A percentile compares a stretch with the other conserved stretches of the same genome.
phyloP scores from a whole-genome alignment of 2,888 invertebrate genomes.

The Pammene aurita region DNA sequence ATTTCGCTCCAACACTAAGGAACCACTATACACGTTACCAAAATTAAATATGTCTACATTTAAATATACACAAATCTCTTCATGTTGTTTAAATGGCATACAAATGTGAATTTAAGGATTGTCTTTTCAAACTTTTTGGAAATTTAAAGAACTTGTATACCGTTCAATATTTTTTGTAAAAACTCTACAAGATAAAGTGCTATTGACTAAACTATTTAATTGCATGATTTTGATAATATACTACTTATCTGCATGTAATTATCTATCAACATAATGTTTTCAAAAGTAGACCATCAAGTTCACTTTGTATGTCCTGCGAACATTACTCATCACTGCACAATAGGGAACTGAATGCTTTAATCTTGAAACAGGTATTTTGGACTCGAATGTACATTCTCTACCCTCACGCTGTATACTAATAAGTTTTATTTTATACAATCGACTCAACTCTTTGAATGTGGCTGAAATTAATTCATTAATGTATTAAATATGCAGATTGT shows the following conservation, averaged over 20 bases:
- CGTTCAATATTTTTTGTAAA: neutral
- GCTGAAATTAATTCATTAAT: slow-evolving; percentile 24
- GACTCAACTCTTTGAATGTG: slow-evolving; percentile 27
- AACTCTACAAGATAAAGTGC: neutral
- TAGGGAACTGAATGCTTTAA: slow-evolving; percentile 80
- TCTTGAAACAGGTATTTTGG: slow-evolving; percentile 81
- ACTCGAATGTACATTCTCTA: slow-evolving; percentile 71
- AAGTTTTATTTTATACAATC: slow-evolving; percentile 50
- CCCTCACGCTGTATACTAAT: slow-evolving; percentile 61
- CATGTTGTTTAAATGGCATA: slow-evolving; percentile 52
- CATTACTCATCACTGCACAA: slow-evolving; percentile 64
- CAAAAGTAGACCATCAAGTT: neutral
- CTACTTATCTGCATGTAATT: no score
- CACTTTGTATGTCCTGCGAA: slow-evolving; percentile 52
- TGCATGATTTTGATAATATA: neutral
- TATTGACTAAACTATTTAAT: neutral
- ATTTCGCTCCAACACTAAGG: slow-evolving; percentile 54
- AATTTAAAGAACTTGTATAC: neutral
- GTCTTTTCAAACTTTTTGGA: neutral
- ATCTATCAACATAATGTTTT: neutral
- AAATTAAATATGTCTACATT: slow-evolving; percentile 52
- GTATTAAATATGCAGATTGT: no score
- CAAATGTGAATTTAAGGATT: slow-evolving; percentile 26
- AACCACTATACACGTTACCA: slow-evolving; percentile 56
- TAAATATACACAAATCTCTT: slow-evolving; percentile 50